A percentile compares a stretch with the other conserved stretches of the same genome.
Evolutionary conservation across 1,140 invertebrate species (phyloP).

Genomic region (Hestina assimilis): DNA sequence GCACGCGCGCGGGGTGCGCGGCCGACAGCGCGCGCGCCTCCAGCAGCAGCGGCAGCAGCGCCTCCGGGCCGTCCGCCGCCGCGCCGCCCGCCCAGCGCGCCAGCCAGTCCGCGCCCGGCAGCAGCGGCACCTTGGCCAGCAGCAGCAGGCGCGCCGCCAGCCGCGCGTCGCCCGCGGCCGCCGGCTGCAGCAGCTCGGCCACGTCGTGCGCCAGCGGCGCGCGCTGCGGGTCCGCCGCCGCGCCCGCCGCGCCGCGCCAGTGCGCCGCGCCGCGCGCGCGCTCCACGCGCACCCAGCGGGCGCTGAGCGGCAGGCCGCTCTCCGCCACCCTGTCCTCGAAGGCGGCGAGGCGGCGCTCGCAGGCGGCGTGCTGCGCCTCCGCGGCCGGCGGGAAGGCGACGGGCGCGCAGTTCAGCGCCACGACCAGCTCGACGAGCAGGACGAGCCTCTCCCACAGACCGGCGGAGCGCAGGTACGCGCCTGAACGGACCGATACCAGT

Average conservation of each 20-base stretch:
- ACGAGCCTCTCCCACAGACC: conserved; percentile 58
- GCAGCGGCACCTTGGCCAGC: conserved; percentile 29
- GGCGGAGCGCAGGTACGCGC: conserved; percentile 36
- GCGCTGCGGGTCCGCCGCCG: conserved; percentile 42
- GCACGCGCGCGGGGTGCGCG: conserved; percentile 21
- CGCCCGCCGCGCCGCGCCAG: conserved; percentile 36
- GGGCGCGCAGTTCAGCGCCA: conserved; percentile 43
- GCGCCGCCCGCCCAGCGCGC: conserved; percentile 11
- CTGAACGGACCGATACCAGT: conserved; percentile 17
- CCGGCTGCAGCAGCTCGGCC: conserved; percentile 43
- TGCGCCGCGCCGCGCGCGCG: conserved; percentile 45
- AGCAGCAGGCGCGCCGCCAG: conserved; percentile 9
- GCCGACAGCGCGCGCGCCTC: conserved; percentile 24
- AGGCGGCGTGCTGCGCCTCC: conserved; percentile 3
- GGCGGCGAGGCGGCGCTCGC: conserved; percentile 31
- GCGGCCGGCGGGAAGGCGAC: conserved; percentile 32
- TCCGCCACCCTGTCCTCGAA: conserved; percentile 40
- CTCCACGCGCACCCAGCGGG: conserved; percentile 59
- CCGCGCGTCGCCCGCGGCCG: conserved; percentile 10
- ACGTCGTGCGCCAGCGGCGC: conserved; percentile 45
- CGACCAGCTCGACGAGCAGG: conserved; percentile 49
- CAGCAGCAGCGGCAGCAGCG: conserved; percentile 28
- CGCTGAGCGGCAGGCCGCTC: conserved; percentile 49
- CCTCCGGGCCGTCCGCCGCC: conserved; percentile 20
- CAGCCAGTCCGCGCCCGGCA: conserved; percentile 18